Evolutionary conservation across 2,888 invertebrate species (phyloP), one percentile per base, ranked within the genome.

Genomic region (Maniola hyperantus): DNA sequence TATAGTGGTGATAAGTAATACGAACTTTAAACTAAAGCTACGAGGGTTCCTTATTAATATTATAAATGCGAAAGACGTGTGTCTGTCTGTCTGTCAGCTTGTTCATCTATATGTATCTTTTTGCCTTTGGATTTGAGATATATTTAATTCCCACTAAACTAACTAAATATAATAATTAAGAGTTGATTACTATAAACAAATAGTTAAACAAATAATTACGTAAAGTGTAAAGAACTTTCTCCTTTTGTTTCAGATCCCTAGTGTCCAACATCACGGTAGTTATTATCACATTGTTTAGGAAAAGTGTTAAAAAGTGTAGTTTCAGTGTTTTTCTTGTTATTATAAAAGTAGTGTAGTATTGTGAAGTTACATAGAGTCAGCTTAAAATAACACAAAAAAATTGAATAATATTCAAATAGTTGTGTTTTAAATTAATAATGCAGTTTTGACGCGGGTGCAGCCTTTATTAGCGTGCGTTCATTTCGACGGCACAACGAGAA

Each of bases 401-500:
- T 8, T 18, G 0, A 15, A 42, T 42, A 2, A 48, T 18, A 48
- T 10, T 8, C 8, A 48, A 48, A 48, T 48, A 46, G 46, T 13
- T 6, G 8, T 6, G 13, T n/a, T n/a, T 64, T 33, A 13, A 50
- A 58, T 15, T 50, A 10, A 20, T 13, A 54, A 64, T 64, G 51
- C 42, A 39, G 34, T 69, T 53, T 42, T 64, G 39, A 63, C 51
- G 62, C 48, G 54, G 48, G 20, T 20, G 20, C 11, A 44, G 34
- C n/a, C 6, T 15, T 5, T 54, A 26, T 36, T 18, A 58, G 50
- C 58, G 65, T 48, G 60, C 48, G 50, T 36, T 59, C 42, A 33
- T 33, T 46, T 55, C 61, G 72, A 65, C 74, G 74, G 64, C 85
- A 86, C 79, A 72, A 90, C 89, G 89, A 81, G 90, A 76, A 89